phyloP scores from a whole-genome alignment of 1,140 invertebrate genomes.

The Drosophila arizonae region DNA sequence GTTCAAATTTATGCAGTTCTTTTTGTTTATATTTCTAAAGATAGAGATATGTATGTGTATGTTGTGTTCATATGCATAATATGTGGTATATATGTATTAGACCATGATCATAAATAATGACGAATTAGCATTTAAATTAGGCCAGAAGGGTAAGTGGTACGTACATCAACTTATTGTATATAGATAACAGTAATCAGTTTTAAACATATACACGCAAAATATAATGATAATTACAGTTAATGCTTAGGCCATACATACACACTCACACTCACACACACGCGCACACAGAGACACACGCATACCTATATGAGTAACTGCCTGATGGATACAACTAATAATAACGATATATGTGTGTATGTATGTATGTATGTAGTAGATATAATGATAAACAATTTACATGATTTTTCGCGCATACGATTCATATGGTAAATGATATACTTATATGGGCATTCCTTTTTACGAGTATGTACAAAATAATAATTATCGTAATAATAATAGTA shows the following conservation, averaged over 20 bases:
- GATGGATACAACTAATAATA: slow-evolving; percentile 50
- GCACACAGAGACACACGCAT: not conserved
- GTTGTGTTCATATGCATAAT: slow-evolving; percentile 31
- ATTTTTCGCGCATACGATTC: slow-evolving; percentile 38
- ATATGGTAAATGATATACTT: slow-evolving; percentile 33
- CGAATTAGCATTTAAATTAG: slow-evolving; percentile 68
- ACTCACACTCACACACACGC: not conserved
- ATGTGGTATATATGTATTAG: slow-evolving; percentile 49
- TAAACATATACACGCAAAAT: slow-evolving; percentile 51
- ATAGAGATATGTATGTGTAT: slow-evolving; percentile 26
- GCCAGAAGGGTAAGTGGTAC: slow-evolving; percentile 55
- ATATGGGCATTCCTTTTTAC: slow-evolving; percentile 39
- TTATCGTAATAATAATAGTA: slow-evolving; percentile 7
- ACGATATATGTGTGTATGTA: slow-evolving; percentile 17
- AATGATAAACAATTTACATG: slow-evolving; percentile 53
- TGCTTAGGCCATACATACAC: slow-evolving; percentile 2
- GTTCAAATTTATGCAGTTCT: slow-evolving; percentile 17
- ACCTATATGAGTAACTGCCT: slow-evolving; percentile 23
- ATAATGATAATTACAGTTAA: slow-evolving; percentile 52
- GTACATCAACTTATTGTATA: slow-evolving; percentile 54
- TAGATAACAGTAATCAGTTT: slow-evolving; percentile 45
- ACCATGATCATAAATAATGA: slow-evolving; percentile 39
- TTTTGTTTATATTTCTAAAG: slow-evolving; percentile 38
- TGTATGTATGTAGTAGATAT: slow-evolving; percentile 1
- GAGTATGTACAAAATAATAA: slow-evolving; percentile 42